Base-by-base conservation (phyloP, 2,888 invertebrate species). In the Dermolepida albohirtum region DNA sequence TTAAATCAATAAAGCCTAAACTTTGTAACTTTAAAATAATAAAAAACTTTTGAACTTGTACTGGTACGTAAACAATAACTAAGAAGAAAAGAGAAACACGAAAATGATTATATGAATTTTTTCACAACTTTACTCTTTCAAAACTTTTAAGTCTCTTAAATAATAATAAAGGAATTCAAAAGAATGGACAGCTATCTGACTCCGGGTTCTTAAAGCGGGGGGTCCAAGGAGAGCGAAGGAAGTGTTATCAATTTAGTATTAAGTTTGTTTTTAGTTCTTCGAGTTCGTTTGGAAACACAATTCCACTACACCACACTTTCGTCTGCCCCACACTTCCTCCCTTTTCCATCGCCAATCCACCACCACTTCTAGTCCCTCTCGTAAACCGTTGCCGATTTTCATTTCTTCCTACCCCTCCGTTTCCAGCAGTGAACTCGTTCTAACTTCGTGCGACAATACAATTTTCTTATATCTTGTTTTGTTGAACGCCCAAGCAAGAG, bases 391-490 rank as follows among this genome's bases (percentile, higher is more conserved):
- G 11, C 17, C 41, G 29, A 44, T 12, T 5, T 16, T 40, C 7
- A 11, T 14, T 41, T n/a, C 10, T 6, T 17, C 40, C 12, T 41
- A 17, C 39, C 5, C n/a, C 40, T 44, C 12, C 44, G 7, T 22
- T 44, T 17, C 41, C 34, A 34, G 8, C 34, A 34, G 10, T 34
- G 40, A 65, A 65, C 64, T 66, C 66, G 34, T 57, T 57, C 57
- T 57, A 66, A 66, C 72, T 76, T 75, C 71, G 12, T 59, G 73
- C 72, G 74, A 74, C 76, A 77, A 77, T 76, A 75, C 74, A 77
- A 77, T 77, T 77, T 77, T 77, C 76, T 76, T 76, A 74, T 77
- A 77, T 74, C 74, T 77, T 75, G 75, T 77, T 74, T 74, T 74
- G 74, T 70, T 70, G 72, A 64, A 51, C 64, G 43, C 6, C 44